Base-by-base conservation (phyloP, 2,113 vertebrate species). In the Tachuris rubrigastra region DNA sequence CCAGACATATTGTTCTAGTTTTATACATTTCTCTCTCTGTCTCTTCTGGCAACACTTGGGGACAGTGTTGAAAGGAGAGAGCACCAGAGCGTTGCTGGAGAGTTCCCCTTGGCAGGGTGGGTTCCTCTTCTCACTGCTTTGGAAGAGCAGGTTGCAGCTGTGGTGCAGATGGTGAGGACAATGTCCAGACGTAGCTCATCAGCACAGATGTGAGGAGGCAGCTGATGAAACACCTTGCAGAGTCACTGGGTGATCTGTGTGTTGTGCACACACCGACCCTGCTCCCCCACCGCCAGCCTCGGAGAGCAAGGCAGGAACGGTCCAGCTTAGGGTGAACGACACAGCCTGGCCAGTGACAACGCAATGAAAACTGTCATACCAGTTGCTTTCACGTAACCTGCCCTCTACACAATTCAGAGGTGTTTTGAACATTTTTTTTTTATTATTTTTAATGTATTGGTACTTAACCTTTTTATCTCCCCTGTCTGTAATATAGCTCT, bases 391-490 rank as follows among this genome's bases (percentile, higher is more conserved):
- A 62, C 27, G 19, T 89, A 93, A 41, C 42, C 20, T 28, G 21
- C 60, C 31, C 22, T 59, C 16, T 58, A 67, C 22, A 12, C 83
- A 31, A 80, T 66, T 86, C 18, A 92, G 21, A 96, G 92, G 46
- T 77, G 52, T 80, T 85, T 83, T 74, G 46, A 90, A 52, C 23
- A 37, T 4, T 49, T 49, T 23, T 49, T 24, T 49, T 49, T 71
- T 46, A 22, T 23, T 49, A 31, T 55, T 78, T 89, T 71, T 62
- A 53, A 81, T 35, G 18, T 59, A 90, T 74, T 88, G 46, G n/a
- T 88, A 78, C 68, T 93, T 90, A 94, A 83, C 63, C 42, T 92
- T 91, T 95, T 93, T 77, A 33, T 84, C 56, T 71, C n/a, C 56
- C 19, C 79, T 46, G 72, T 73, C 66, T 89, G 37, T 87, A 94